These are phyloP conservation scores for Drosophila stalkeri DNA, from an alignment of 2,888 invertebrate genomes.

Conservation along the genomic window DNA sequence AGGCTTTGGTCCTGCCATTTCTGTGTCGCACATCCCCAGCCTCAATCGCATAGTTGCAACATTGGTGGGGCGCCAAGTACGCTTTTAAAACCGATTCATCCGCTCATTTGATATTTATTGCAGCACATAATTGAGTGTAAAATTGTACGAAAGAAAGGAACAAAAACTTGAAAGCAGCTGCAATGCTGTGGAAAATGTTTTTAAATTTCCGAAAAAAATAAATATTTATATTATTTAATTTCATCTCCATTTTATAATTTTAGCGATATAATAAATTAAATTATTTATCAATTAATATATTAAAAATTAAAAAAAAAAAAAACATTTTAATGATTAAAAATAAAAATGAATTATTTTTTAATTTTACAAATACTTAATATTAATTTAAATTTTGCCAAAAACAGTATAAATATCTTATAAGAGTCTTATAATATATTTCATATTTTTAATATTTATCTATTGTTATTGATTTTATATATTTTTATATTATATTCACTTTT, in stretches of 20 bases:
- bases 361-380: neutral
- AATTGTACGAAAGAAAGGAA: slow-evolving; percentile 49
- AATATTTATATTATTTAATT: neutral
- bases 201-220: neutral
- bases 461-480: too few species aligned
- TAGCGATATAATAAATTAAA: too few species aligned
- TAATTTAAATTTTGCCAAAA: too few species aligned
- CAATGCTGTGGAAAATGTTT: neutral
- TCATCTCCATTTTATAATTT: neutral
- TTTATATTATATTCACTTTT: too few species aligned
- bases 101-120: slow-evolving; percentile 68
- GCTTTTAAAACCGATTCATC: slow-evolving; percentile 80
- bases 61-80: slow-evolving; percentile 70
- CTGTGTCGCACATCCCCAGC: slow-evolving; percentile 13
- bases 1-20: slow-evolving; percentile 46
- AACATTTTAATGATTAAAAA: neutral
- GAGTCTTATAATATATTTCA: neutral
- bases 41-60: slow-evolving; percentile 26
- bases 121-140: slow-evolving; percentile 77
- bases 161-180: slow-evolving; percentile 40
- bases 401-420: neutral
- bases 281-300: too few species aligned
- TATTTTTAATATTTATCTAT: neutral
- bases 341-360: neutral
- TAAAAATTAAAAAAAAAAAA: neutral